Evolutionary conservation across 1,140 invertebrate genomes (phyloP).

Genomic region (Psix sp.): DNA sequence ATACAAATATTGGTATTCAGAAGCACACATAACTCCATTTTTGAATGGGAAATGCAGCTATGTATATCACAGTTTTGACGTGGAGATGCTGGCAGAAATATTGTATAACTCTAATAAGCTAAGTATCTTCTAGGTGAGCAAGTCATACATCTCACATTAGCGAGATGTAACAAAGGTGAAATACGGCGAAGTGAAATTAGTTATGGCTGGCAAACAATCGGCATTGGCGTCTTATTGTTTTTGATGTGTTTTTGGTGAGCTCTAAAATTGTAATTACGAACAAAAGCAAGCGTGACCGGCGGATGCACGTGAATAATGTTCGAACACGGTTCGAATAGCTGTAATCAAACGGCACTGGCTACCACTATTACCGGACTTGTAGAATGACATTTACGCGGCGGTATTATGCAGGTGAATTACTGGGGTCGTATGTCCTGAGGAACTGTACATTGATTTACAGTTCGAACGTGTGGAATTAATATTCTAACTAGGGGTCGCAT

Average conservation of each 20-base stretch:
- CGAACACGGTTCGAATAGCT: slow-evolving; percentile 29
- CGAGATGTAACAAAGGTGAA: too few relatives aligned
- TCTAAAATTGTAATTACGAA: slow-evolving; percentile 25
- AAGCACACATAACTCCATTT: too few relatives aligned
- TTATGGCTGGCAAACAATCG: too few relatives aligned
- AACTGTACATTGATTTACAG: slow-evolving; percentile 32
- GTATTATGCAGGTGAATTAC: slow-evolving; percentile 40
- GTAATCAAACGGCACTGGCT: slow-evolving; percentile 40
- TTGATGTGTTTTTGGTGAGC: slow-evolving; percentile 15
- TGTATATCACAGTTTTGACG: too few relatives aligned
- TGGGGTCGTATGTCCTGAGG: slow-evolving; percentile 22
- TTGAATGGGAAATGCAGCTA: too few relatives aligned
- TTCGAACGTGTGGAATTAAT: slow-evolving; percentile 27
- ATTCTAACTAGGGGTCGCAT: slow-evolving; percentile 14
- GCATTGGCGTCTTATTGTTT: slow-evolving; percentile 11
- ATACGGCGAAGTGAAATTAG: slow-evolving; percentile 5
- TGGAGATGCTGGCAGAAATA: too few relatives aligned
- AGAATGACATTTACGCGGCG: slow-evolving; percentile 40
- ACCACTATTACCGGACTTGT: slow-evolving; percentile 33
- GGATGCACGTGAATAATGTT: slow-evolving; percentile 27
- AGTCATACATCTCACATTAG: too few relatives aligned
- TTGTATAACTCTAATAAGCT: too few relatives aligned
- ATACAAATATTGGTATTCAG: too few relatives aligned
- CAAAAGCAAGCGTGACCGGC: slow-evolving; percentile 17
- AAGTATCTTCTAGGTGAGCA: too few relatives aligned